Evolutionary conservation across 1,140 invertebrate species (phyloP).

Genomic region (Drosophila nasuta): DNA sequence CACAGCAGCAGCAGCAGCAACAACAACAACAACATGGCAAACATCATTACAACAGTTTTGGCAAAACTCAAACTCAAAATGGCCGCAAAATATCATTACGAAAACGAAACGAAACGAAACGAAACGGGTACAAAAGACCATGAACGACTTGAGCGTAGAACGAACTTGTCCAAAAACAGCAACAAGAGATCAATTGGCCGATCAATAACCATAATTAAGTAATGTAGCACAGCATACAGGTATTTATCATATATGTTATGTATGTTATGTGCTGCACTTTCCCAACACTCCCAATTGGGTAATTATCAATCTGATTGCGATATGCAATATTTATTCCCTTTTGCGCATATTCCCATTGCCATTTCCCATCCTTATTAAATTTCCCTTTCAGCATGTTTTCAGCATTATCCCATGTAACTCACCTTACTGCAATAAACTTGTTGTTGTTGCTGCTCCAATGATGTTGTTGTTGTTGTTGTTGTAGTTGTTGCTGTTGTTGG

Average conservation of each 20-base stretch:
- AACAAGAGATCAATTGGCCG: slow-evolving; percentile 8
- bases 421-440: background rate
- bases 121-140: slow-evolving; percentile 19
- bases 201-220: slow-evolving; percentile 34
- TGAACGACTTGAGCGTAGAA: slow-evolving; percentile 24
- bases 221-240: background rate
- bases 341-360: background rate
- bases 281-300: background rate
- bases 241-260: background rate
- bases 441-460: background rate
- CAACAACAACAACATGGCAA: slow-evolving; percentile 23
- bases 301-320: background rate
- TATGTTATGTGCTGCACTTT: too few relatives aligned
- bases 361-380: slow-evolving; percentile 14
- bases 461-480: slow-evolving; percentile 12
- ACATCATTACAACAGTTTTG: slow-evolving; percentile 51
- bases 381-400: slow-evolving; percentile 4
- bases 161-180: slow-evolving; percentile 3
- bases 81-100: slow-evolving; percentile 38
- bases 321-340: background rate
- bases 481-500: slow-evolving; percentile 19
- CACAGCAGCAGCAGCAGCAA: slow-evolving; percentile 23
- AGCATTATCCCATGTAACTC: background rate
- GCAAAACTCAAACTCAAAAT: slow-evolving; percentile 38
- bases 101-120: slow-evolving; percentile 17